Base-by-base conservation (phyloP, 2,113 vertebrate species). In the Lepus timidus region DNA sequence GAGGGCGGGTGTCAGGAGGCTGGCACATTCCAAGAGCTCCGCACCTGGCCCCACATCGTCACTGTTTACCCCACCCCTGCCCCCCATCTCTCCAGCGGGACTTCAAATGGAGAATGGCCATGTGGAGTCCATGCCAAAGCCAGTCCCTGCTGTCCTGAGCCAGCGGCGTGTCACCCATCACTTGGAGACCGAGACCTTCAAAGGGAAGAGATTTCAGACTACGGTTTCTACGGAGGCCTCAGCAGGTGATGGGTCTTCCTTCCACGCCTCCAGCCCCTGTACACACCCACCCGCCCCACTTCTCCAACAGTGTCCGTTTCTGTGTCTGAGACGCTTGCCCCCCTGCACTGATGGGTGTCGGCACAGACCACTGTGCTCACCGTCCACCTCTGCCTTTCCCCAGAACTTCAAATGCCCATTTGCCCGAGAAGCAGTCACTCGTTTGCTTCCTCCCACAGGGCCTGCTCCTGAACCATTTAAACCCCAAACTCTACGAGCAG, bases 1-100 rank as follows among this genome's bases (percentile, higher is more conserved):
- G 29, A 85, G 10, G 52, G 49, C 31, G 25, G 16, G 51, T 27
- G 3, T 27, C 64, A 12, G 65, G 49, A 25, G 51, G 74, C 70
- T 3, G 23, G 29, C 4, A n/a, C 4, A 1, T 4, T 0, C 2
- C 10, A 20, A 31, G 19, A 12, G 74, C 55, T n/a, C 22, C 0
- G 29, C 19, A 58, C 29, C 79, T 58, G 61, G 83, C 39, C 36
- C 4, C 3, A 22, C 3, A 3, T 44, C 51, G 52, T 49, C 27
- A 9, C 61, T 29, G 22, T 29, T 68, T 9, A 22, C 51, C 13
- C 31, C 10, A 23, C 6, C 0, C 27, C 4, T n/a, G 9, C 44
- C 44, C 44, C 44, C 44, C 6, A 7, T 68, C 76, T 61, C 55
- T 25, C 64, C 51, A 79, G 76, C 25, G 10, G 36, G 89, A 39